Conservation (phyloP, 2,113 vertebrate species). For the Cochlearius cochlearius region DNA sequence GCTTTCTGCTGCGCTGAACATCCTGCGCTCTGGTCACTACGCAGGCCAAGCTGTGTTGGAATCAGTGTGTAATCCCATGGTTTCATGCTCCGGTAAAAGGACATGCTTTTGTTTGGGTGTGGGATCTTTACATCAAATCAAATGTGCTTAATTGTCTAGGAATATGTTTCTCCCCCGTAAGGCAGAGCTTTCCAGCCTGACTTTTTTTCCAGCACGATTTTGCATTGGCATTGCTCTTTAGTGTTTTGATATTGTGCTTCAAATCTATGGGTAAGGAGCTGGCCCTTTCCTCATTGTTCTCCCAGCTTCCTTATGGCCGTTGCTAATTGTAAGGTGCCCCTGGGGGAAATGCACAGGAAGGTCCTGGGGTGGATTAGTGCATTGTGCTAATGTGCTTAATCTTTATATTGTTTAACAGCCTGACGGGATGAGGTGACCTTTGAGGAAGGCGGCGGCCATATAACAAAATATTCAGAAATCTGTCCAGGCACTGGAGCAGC, state of each 20-base stretch:
- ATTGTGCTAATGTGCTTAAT: background rate
- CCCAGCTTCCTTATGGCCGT: background rate
- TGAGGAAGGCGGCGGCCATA: background rate
- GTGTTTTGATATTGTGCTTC: background rate
- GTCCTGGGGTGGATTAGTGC: background rate
- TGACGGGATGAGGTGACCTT: background rate
- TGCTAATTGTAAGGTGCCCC: constrained; percentile 1
- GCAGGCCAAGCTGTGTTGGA: background rate
- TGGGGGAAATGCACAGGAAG: background rate
- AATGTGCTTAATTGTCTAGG: background rate
- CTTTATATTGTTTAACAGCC: background rate
- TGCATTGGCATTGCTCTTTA: background rate
- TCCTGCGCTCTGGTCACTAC: rapidly evolving
- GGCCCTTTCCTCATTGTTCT: constrained; percentile 18
- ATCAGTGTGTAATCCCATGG: background rate
- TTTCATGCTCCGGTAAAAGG: background rate
- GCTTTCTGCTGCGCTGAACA: background rate
- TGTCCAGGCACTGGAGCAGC: background rate
- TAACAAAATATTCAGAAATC: background rate
- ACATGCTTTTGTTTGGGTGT: background rate
- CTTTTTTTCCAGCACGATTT: background rate
- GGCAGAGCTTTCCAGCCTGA: background rate
- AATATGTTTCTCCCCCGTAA: background rate
- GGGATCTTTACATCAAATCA: background rate
- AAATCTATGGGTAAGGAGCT: background rate